Evolutionary conservation across 64 coral and sea anemone species (phyloP), one percentile per base, ranked within the genome.

Genomic region (Montipora capricornis): DNA sequence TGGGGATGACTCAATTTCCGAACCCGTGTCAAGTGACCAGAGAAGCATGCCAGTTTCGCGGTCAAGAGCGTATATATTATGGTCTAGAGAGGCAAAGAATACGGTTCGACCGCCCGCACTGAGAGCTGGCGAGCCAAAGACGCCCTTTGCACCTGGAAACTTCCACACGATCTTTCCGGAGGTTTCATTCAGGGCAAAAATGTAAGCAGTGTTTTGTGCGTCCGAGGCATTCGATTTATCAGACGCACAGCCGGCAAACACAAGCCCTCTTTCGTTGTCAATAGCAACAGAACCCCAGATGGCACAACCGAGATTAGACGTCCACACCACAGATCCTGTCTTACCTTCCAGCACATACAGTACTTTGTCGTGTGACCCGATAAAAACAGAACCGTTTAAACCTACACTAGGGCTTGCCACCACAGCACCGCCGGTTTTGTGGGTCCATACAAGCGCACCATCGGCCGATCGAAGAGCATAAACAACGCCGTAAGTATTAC

Each of bases 41-140:
- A 94, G 14, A 48, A 81, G 82, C 9, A 74, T 94, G 11, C 95
- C 95, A 73, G 82, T 91, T 59, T 87, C 69, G 4, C 92, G 58
- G 19, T 97, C 92, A 17, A 97, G 75, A 47, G 95, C 89, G 82
- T 97, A 97, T 47, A 97, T 70, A 44, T 94, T 64, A 20, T 92
- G 93, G 74, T 97, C 95, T 29, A 97, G 79, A 8, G 95, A 94
- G n/a, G 92, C 94, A 88, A 97, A 97, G 85, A 93, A 97, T 17
- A 94, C 95, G 15, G 44, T 91, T 62, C 80, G 92, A 47, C 87
- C 73, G 10, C 50, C 50, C 3, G 73, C 37, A 7, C 26, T 2
- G 19, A 97, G 59, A 46, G 78, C 70, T 48, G 95, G 95, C 6
- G 88, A 89, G 4, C 92, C 87, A 60, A 74, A 94, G 5, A 97